Conservation (phyloP, 2,113 vertebrate genomes). For the Hippoglossus stenolepis region DNA sequence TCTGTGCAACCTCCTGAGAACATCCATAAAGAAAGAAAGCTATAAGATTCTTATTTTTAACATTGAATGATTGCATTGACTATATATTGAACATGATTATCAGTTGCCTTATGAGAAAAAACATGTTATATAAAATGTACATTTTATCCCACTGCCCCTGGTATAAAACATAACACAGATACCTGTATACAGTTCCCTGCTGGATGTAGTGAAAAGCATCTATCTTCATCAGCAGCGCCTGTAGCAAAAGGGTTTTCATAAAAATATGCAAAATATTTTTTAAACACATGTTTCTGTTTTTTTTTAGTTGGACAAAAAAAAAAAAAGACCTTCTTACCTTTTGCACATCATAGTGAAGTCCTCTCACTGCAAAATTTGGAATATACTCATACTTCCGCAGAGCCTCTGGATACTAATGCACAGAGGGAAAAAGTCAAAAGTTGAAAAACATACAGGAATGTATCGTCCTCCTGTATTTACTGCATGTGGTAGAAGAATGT, state of each 20-base stretch:
- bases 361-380: constrained; percentile 93
- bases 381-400: constrained; percentile 93
- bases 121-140: background rate
- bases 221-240: constrained; percentile 98
- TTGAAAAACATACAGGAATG: background rate
- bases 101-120: background rate
- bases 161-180: constrained; percentile 2
- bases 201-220: constrained; percentile 99
- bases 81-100: background rate
- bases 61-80: background rate
- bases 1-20: background rate
- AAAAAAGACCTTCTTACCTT: constrained; percentile 85
- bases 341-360: constrained; percentile 98
- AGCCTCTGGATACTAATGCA: constrained; percentile 89
- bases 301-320: background rate
- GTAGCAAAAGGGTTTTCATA: constrained; percentile 19
- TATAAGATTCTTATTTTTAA: background rate
- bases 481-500: background rate
- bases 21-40: background rate
- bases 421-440: constrained; percentile 18
- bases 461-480: no score
- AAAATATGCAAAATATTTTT: background rate
- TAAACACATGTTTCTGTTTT: background rate
- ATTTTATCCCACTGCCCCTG: background rate
- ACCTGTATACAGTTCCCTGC: constrained; percentile 86